Evolutionary conservation across 2,113 vertebrate species (phyloP), one percentile per base, ranked within the genome.

Genomic region (Circaetus cinerascens): DNA sequence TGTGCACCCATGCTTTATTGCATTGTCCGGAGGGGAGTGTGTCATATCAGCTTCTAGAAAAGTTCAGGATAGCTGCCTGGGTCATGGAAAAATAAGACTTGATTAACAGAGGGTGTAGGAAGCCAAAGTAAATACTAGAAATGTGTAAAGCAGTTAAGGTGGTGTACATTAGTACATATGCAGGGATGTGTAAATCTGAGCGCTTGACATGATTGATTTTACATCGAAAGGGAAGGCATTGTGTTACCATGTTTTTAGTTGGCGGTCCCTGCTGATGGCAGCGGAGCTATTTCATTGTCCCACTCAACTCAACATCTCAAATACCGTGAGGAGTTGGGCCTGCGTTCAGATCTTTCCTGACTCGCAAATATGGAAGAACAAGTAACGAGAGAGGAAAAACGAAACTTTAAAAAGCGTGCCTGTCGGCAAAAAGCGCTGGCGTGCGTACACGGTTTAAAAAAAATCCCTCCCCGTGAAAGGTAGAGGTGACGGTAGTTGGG

Each of bases 41-140:
- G 76, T 89, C 30, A 3, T 59, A 86, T 25, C 77, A 69, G 77
- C 32, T 71, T 76, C 67, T 69, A 73, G 85, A 84, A 67, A 86
- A 71, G 67, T 78, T 80, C 15, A 40, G 69, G 67, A 32, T 34
- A 94, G 87, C 56, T 60, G 59, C 56, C 51, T 62, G 43, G 84
- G 75, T 82, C 76, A 88, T 56, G 86, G 90, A 94, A 96, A 95
- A 86, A 36, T 60, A 77, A 36, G 32, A 51, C 13, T 76, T 90
- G 71, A 36, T 89, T 95, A 86, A 53, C 40, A 89, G 38, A 72
- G 80, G 60, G 23, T 36, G 27, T 62, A 79, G 59, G 73, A 90
- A 91, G 91, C 76, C 76, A 93, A 95, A 87, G 64, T 77, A 85
- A 95, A 94, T 60, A 95, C 10, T 38, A 50, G 57, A 78, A 93